phyloP scores from a whole-genome alignment of 2,797 vertebrate species.

The Echiichthys vipera region DNA sequence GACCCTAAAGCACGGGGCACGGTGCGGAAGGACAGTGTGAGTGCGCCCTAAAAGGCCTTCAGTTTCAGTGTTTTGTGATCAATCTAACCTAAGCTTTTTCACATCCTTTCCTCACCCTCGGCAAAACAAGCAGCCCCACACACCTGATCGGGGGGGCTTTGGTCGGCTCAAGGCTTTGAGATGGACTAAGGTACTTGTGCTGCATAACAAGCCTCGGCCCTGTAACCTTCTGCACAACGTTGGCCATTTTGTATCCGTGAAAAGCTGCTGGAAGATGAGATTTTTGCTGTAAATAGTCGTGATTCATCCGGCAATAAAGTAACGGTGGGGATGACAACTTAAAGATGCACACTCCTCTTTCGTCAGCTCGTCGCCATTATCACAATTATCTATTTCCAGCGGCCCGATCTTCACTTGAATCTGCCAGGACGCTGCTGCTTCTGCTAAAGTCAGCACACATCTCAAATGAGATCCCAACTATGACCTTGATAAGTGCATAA shows the following conservation, averaged over 20 bases:
- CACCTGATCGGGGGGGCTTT: slow-evolving; percentile 61
- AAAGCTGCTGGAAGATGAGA: slow-evolving; percentile 23
- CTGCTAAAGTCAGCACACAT: slow-evolving; percentile 46
- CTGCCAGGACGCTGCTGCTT: slow-evolving; percentile 18
- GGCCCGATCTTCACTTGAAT: slow-evolving; percentile 44
- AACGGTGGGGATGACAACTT: slow-evolving; percentile 3
- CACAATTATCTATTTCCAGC: slow-evolving; percentile 52
- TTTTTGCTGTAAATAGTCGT: slow-evolving; percentile 24
- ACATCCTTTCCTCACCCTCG: slow-evolving; percentile 50
- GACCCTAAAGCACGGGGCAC: too few species aligned
- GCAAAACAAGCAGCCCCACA: slow-evolving; percentile 48
- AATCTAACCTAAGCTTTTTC: slow-evolving; percentile 54
- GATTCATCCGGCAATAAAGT: slow-evolving; percentile 37
- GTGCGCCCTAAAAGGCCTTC: too few species aligned
- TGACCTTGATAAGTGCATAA: slow-evolving; percentile 72
- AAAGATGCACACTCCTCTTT: slow-evolving; percentile 40
- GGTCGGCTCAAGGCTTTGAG: slow-evolving; percentile 37
- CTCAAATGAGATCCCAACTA: slow-evolving; percentile 61
- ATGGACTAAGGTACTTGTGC: slow-evolving; percentile 38
- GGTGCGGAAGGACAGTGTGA: too few species aligned
- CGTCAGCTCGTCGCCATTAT: slow-evolving; percentile 38
- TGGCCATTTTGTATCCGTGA: slow-evolving; percentile 40
- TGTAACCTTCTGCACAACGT: slow-evolving; percentile 15
- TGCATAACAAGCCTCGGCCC: slow-evolving; percentile 22
- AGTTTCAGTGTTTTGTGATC: slow-evolving; percentile 53